Base-by-base conservation (phyloP, 2,113 vertebrate genomes). In the Cyanistes caeruleus region DNA sequence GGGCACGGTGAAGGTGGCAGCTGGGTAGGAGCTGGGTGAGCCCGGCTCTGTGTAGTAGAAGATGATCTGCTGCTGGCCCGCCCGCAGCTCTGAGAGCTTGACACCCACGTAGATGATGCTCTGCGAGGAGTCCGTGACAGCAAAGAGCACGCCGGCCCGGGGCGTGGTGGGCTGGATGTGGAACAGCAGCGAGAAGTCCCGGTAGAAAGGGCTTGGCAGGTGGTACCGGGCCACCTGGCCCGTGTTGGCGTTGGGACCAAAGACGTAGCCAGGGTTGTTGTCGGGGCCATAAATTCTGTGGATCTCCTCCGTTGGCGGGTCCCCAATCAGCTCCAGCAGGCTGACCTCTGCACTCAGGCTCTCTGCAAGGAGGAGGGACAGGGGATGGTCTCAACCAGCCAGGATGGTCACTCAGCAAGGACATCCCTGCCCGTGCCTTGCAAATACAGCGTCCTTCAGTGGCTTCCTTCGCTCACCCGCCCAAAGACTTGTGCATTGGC, bases 31-130 rank as follows among this genome's bases (percentile, higher is more conserved):
- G 41, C 27, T 73, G 33, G 96, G 23, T 0, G 98, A 98, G 25
- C 98, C 98, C 0, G 98, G 98, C 84, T 99, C 99, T 0, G 99
- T 99, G 97, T 99, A 99, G 93, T 98, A 99, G 69, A 99, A 97
- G 63, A 99, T 97, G 74, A 99, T 95, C 4, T 98, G 89, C 97
- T 99, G 99, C n/a, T 97, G 97, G 60, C 95, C 96, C 0, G 55
- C 94, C 30, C 49, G 94, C 55, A 98, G 97, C 1, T 88, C 96
- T 0, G 99, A 98, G 69, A 99, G 98, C 97, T 99, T 99, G 56
- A 99, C 98, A 0, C 98, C 99, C 77, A 99, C 94, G 0, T 98
- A 98, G 96, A 99, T 98, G 92, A 99, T 93, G 7, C 97, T 95
- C 97, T 99, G 99, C 0, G 87, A 93, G 15, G 98, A 95, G 41